Percentiles rank a stretch among this genome's conserved stretches.
Conservation (phyloP, 2,888 invertebrate genomes). For the Notodonta ziczac region DNA sequence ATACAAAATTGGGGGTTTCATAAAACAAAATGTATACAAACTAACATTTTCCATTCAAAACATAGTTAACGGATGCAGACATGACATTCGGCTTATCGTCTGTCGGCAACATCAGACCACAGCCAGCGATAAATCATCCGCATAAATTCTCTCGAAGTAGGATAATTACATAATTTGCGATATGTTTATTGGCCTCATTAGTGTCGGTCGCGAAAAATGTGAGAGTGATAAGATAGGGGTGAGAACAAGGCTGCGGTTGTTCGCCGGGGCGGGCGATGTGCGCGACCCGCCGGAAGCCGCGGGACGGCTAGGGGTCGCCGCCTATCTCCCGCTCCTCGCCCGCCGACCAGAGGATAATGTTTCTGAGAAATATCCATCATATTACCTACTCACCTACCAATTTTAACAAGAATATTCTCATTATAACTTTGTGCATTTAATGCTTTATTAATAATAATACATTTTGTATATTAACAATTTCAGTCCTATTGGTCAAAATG, state of each 20-base stretch:
- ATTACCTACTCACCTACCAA: neutral
- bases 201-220: conserved; percentile 74
- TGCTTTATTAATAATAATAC: neutral
- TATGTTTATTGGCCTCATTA: conserved; percentile 73
- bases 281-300: conserved; percentile 52
- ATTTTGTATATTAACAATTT: no score
- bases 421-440: neutral
- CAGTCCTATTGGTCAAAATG: no score
- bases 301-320: conserved; percentile 59
- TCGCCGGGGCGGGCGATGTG: conserved; percentile 35
- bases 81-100: conserved; percentile 24
- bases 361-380: conserved; percentile 31
- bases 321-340: conserved; percentile 36
- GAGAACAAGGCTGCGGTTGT: conserved; percentile 72
- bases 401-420: neutral
- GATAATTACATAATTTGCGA: conserved; percentile 64
- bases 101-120: conserved; percentile 40
- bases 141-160: conserved; percentile 53
- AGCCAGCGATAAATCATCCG: conserved; percentile 48
- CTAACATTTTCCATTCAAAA: conserved; percentile 6
- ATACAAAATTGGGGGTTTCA: neutral
- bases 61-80: conserved; percentile 16
- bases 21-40: conserved; percentile 5
- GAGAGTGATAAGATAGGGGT: conserved; percentile 78
- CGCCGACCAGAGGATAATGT: conserved; percentile 30